Percentiles rank a stretch among this genome's conserved stretches.
These are phyloP conservation scores for Drosophila sechellia DNA, from an alignment of 1,140 invertebrate species.

Conservation along the genomic window DNA sequence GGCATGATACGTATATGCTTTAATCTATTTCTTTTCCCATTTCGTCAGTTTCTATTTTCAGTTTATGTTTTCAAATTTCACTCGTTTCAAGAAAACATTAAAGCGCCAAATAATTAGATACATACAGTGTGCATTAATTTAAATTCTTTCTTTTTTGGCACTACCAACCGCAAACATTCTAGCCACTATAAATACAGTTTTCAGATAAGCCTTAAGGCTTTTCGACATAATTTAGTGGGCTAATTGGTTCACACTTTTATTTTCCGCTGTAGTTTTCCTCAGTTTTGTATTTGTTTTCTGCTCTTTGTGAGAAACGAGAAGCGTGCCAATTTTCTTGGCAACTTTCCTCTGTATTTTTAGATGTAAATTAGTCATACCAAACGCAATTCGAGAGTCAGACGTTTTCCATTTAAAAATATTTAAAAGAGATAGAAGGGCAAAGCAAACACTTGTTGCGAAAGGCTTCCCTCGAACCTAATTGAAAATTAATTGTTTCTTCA, in stretches of 20 bases:
- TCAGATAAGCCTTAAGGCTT: conserved; percentile 51
- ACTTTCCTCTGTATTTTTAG: conserved; percentile 69
- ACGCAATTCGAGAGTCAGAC: conserved; percentile 27
- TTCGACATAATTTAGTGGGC: conserved; percentile 65
- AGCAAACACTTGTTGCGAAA: conserved; percentile 67
- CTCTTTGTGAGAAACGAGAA: conserved; percentile 52
- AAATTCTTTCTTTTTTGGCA: conserved; percentile 17
- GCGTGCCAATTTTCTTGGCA: conserved; percentile 79
- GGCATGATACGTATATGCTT: background rate
- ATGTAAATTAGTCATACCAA: conserved; percentile 65
- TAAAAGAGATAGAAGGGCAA: conserved; percentile 36
- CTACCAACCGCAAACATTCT: conserved; percentile 35
- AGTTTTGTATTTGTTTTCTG: conserved; percentile 13
- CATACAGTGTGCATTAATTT: conserved; percentile 19
- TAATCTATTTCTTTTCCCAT: conserved; percentile 8
- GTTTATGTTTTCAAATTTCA: conserved; percentile 16
- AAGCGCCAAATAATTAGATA: conserved; percentile 35
- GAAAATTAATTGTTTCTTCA: conserved; percentile 61
- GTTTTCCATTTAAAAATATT: conserved; percentile 47
- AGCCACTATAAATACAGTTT: conserved; percentile 14
- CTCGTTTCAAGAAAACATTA: conserved; percentile 6
- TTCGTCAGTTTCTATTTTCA: conserved; percentile 66
- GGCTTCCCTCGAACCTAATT: conserved; percentile 57
- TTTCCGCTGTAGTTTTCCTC: conserved; percentile 36
- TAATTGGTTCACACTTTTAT: conserved; percentile 73